Evolutionary conservation across 2,888 invertebrate species (phyloP), one percentile per base, ranked within the genome.

Genomic region (Watsonalla binaria): DNA sequence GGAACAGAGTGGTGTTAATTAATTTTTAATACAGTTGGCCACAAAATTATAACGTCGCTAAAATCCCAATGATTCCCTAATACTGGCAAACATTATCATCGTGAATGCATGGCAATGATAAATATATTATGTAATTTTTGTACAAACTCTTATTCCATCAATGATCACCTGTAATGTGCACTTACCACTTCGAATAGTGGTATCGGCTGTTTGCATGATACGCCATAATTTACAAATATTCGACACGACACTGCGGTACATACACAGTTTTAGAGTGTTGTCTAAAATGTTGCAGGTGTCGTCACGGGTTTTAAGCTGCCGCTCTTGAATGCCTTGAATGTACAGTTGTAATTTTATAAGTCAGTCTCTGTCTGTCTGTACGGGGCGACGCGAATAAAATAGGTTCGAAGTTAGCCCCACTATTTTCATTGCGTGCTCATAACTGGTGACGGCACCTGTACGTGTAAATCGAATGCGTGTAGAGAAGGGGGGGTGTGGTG

Each of bases 391-490:
- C 1, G 24, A 24, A 24, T 24, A 24, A 24, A 24, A 24, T 24
- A 24, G 2, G 4, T 24, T 2, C 24, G 24, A 1, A 24, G 24
- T 4, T 24, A 24, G 2, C 24, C 24, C 24, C 24, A 24, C 24
- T 24, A 24, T 24, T 2, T 24, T 24, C 24, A 4, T 4, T 24
- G 24, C 1, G 24, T 24, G 2, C 24, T 24, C 4, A 2, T 24
- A 24, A 24, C 24, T 24, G 4, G 24, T 24, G 24, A 24, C 24
- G 24, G 24, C 24, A 24, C 24, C 24, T 24, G 24, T 63, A 14
- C 60, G 63, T 61, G 62, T 58, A 60, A 59, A 60, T 59, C 56
- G 54, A 62, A 64, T 63, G 57, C 51, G 11, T 42, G 11, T 11
- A 42, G 7, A 11, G 24, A 2, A 24, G 42, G 42, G 42, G 39